Base-by-base conservation (phyloP, 1,140 invertebrate species). In the Drosophila tani region DNA sequence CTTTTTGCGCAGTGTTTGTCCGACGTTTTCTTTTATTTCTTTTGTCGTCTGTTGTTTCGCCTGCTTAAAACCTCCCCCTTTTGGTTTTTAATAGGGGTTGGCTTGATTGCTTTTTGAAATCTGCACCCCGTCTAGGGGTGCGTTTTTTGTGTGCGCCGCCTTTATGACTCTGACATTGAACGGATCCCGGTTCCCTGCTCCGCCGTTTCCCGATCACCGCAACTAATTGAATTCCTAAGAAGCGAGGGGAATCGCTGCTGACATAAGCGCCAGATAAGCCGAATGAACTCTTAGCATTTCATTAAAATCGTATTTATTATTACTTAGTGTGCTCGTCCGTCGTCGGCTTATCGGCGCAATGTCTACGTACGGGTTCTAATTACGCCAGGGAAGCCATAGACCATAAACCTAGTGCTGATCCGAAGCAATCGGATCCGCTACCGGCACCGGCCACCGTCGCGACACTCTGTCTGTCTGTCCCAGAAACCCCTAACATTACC, bases 251-350 rank as follows among this genome's bases (percentile, higher is more conserved):
- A 41, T 41, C 40, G n/a, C n/a, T n/a, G 53, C 21, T 69, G 67
- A 41, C 63, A 35, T 53, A 77, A 38, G 55, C 40, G 40, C 41
- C 3, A 29, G 80, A 83, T 87, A 83, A 80, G 67, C 64, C 40
- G 19, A 55, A 53, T 63, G 80, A 74, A 70, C 73, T 80, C 63
- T 78, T 73, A 66, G 62, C 53, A 68, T 90, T 88, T 84, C 77
- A 88, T 88, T 90, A 88, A 84, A 84, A 79, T 69, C 58, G 60
- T 63, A 86, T 86, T 86, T 77, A 82, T 88, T 88, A 79, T 81
- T 78, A 71, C 81, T 81, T 84, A 84, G 55, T 27, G 51, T n/a
- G 40, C 49, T 55, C 49, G 71, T 40, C 40, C 40, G 40, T n/a
- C 40, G 40, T 49, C 56, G 51, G 73, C 84, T 88, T 87, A 88